These are phyloP conservation scores for Lordiphosa mommai DNA, from an alignment of 1,140 invertebrate genomes.

Conservation along the genomic window DNA sequence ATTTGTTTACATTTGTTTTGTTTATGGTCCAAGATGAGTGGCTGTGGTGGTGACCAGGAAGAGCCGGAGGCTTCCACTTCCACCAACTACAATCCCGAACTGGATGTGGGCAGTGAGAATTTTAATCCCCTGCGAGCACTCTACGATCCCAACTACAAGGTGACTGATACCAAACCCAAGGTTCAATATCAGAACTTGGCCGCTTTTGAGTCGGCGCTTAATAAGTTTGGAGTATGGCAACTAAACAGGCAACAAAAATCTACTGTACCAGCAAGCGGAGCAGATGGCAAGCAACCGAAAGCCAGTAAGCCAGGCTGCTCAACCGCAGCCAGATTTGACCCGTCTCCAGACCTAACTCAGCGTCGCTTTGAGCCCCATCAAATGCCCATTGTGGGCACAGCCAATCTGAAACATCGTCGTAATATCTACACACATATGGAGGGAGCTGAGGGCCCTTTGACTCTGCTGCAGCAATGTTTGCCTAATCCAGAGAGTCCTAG, in stretches of 20 bases:
- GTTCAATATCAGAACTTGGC: slow-evolving; percentile 71
- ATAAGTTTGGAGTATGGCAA: slow-evolving; percentile 56
- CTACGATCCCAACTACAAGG: slow-evolving; percentile 81
- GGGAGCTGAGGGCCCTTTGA: slow-evolving; percentile 83
- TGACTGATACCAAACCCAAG: slow-evolving; percentile 79
- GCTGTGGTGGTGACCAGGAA: not conserved
- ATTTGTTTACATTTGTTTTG: too few relatives aligned
- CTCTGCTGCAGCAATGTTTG: slow-evolving; percentile 83
- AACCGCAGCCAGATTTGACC: slow-evolving; percentile 16
- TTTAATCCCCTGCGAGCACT: slow-evolving; percentile 86
- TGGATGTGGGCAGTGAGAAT: slow-evolving; percentile 83
- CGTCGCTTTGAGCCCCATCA: slow-evolving; percentile 58
- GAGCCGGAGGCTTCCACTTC: not conserved
- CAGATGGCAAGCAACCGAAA: not conserved
- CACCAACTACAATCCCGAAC: slow-evolving; percentile 58
- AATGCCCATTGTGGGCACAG: slow-evolving; percentile 50
- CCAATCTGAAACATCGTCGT: slow-evolving; percentile 57
- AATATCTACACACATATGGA: slow-evolving; percentile 86
- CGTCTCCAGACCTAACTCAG: not conserved
- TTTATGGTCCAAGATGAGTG: not conserved
- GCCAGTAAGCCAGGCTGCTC: not conserved
- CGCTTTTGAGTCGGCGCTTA: slow-evolving; percentile 64
- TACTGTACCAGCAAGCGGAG: not conserved
- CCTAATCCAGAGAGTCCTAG: slow-evolving; percentile 59
- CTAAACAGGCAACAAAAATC: slow-evolving; percentile 44